These are phyloP conservation scores for Nomada ferruginata DNA, from an alignment of 2,888 invertebrate genomes.

Conservation along the genomic window DNA sequence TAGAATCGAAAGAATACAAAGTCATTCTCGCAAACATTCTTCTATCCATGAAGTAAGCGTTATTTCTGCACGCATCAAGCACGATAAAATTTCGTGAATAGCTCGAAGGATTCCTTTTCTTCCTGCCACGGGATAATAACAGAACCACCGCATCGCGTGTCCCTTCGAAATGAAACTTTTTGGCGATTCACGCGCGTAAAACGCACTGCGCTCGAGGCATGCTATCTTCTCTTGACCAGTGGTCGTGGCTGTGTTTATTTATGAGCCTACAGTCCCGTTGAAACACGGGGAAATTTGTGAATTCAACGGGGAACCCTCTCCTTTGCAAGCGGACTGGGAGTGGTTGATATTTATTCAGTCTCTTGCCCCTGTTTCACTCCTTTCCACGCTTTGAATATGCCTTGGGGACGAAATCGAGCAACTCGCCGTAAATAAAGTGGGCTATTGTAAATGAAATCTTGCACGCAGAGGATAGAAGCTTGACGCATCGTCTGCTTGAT, in stretches of 20 bases:
- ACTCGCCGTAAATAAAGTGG: no score
- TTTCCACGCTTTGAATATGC: not conserved
- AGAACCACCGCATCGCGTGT: constrained; percentile 34
- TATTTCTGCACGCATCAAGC: not conserved
- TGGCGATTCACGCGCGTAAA: constrained; percentile 16
- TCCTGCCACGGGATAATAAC: constrained; percentile 24
- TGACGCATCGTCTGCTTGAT: no score
- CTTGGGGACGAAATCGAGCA: no score
- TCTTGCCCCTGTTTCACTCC: not conserved
- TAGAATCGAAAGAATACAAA: no score
- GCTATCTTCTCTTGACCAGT: not conserved
- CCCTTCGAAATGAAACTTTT: constrained; percentile 14
- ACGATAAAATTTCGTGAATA: not conserved
- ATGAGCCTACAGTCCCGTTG: constrained; percentile 15
- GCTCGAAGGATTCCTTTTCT: not conserved
- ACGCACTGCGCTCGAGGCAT: constrained; percentile 2
- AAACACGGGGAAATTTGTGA: constrained; percentile 28
- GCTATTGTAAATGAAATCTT: no score
- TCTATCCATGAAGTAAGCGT: no score
- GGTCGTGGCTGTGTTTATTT: constrained; percentile 29
- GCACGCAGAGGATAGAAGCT: no score
- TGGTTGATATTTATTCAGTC: constrained; percentile 28
- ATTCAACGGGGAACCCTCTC: not conserved
- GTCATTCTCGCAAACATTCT: no score
- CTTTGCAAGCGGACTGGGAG: not conserved